phyloP scores from a whole-genome alignment of 2,113 vertebrate genomes.

The Leiothrix lutea region DNA sequence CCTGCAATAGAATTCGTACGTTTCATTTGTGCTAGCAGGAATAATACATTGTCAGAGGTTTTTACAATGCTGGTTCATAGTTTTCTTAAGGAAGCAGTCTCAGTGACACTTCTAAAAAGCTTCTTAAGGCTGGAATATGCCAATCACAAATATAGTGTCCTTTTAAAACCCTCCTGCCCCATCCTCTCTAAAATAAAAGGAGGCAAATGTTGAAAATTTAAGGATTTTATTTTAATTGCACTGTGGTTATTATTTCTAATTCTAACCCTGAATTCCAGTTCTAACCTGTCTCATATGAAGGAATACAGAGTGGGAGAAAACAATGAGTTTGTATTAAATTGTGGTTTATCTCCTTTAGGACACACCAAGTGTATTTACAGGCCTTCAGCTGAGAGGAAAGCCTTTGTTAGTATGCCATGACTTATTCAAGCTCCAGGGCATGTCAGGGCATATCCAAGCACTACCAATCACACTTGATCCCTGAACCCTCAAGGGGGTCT shows the following conservation, averaged over 20 bases:
- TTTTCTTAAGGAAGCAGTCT: not conserved
- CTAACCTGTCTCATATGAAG: not conserved
- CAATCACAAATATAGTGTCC: not conserved
- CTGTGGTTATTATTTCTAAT: not conserved
- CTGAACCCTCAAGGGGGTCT: not conserved
- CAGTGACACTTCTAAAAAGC: not conserved
- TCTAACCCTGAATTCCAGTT: not conserved
- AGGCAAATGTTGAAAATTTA: not conserved
- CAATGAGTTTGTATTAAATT: not conserved
- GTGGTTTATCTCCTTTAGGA: not conserved
- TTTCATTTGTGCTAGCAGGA: not conserved
- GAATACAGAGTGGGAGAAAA: not conserved
- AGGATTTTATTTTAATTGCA: not conserved
- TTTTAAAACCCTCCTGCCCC: not conserved
- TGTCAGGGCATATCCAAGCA: not conserved
- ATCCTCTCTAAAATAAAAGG: not conserved
- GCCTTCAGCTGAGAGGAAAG: not conserved
- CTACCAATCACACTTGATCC: not conserved
- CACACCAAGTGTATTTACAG: not conserved
- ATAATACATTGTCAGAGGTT: not conserved
- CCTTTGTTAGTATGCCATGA: not conserved
- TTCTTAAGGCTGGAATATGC: not conserved
- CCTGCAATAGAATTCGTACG: not conserved
- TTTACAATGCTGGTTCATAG: not conserved
- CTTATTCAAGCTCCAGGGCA: not conserved